Percentiles rank a stretch among this genome's conserved stretches.
phyloP scores from a whole-genome alignment of 2,888 invertebrate genomes.

The Junonia oenone region DNA sequence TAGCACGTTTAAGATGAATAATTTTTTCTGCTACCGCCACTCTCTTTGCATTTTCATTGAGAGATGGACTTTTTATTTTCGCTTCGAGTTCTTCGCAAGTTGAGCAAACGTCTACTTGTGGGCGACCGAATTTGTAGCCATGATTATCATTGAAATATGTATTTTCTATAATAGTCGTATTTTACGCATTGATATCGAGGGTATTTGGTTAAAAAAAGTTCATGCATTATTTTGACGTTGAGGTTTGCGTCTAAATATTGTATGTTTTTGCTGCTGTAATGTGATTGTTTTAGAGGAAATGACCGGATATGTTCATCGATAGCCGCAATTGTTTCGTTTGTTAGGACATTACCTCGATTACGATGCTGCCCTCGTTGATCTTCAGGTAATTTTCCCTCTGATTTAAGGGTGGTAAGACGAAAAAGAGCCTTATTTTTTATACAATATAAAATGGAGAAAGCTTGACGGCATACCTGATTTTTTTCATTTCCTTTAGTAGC shows the following conservation, averaged over 20 bases:
- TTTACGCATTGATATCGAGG: neutral
- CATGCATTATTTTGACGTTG: constrained; percentile 18
- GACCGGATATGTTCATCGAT: constrained; percentile 3
- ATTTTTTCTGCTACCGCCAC: constrained; percentile 7
- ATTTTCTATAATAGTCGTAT: too few species aligned
- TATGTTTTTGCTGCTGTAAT: constrained; percentile 11
- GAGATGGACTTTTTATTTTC: constrained; percentile 12
- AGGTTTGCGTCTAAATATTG: constrained; percentile 15
- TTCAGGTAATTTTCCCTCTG: too few species aligned
- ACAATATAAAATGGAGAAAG: too few species aligned
- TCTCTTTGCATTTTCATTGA: constrained; percentile 17
- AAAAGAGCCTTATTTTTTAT: too few species aligned
- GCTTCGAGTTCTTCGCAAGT: constrained; percentile 18
- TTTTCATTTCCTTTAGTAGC: too few species aligned
- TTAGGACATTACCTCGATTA: too few species aligned
- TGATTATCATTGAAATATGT: too few species aligned
- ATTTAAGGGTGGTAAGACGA: too few species aligned
- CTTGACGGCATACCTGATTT: too few species aligned
- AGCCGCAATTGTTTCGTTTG: too few species aligned
- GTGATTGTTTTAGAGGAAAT: constrained; percentile 12
- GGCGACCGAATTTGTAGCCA: constrained; percentile 11
- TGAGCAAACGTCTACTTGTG: constrained; percentile 17
- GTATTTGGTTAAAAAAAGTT: constrained; percentile 11
- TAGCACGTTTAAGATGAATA: neutral
- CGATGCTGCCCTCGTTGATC: too few species aligned